phyloP scores from a whole-genome alignment of 92 coral and sea anemone genomes.

The Palythoa heliodiscus region DNA sequence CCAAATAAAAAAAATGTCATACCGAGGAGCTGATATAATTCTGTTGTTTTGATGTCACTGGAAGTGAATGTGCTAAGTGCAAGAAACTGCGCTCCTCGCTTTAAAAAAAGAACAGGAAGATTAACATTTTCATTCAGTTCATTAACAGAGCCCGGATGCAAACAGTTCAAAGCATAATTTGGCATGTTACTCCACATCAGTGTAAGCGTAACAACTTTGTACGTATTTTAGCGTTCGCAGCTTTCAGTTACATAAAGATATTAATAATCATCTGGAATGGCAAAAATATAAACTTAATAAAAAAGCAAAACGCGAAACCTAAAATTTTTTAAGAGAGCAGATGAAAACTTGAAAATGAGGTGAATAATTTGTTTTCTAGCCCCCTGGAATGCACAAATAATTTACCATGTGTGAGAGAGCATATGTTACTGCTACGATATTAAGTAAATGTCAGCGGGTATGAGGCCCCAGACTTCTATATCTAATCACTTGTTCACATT shows the following conservation, averaged over 20 bases:
- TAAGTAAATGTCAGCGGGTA: slow-evolving; percentile 26
- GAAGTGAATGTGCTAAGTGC: neutral
- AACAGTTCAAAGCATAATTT: neutral
- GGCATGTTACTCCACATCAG: neutral
- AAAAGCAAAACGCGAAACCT: neutral
- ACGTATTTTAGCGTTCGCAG: neutral
- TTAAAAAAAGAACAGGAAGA: neutral
- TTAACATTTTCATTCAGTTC: neutral
- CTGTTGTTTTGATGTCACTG: neutral
- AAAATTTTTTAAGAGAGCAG: neutral
- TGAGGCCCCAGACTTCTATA: neutral
- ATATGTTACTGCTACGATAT: slow-evolving; percentile 24
- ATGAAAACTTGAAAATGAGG: neutral
- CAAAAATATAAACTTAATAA: neutral
- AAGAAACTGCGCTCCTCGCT: neutral
- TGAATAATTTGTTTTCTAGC: neutral
- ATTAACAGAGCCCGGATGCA: neutral
- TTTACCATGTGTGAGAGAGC: slow-evolving; percentile 25
- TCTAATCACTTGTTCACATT: slow-evolving; percentile 6
- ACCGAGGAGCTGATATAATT: neutral
- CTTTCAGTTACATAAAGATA: neutral
- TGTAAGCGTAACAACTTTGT: neutral
- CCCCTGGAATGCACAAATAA: neutral
- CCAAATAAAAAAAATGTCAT: neutral
- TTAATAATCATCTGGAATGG: neutral